A percentile compares a stretch with the other conserved stretches of the same genome.
Conservation (phyloP, 2,888 invertebrate genomes). For the Perizoma flavofasciatum region DNA sequence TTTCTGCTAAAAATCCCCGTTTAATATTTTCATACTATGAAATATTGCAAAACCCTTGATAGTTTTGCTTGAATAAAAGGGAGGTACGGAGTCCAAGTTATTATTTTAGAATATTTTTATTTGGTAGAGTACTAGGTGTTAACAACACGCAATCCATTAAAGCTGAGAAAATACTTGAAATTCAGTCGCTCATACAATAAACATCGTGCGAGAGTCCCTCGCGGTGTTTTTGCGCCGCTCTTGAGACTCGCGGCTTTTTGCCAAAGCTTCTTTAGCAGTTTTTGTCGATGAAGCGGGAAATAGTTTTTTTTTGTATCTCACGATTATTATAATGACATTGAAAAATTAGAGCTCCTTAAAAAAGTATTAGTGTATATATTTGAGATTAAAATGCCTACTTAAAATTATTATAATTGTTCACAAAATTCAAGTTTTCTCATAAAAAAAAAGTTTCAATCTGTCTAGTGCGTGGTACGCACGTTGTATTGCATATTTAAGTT, state of each 20-base stretch:
- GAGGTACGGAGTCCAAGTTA: constrained; percentile 1
- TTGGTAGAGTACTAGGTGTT: constrained; percentile 49
- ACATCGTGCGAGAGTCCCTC: constrained; percentile 61
- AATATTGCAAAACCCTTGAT: no score
- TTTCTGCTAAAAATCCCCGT: not conserved
- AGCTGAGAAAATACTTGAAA: constrained; percentile 78
- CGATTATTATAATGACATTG: constrained; percentile 35
- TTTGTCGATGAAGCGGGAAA: constrained; percentile 51
- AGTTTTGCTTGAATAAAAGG: no score
- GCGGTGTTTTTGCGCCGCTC: constrained; percentile 59
- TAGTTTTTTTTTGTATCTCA: constrained; percentile 38
- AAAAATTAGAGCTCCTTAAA: constrained; percentile 25
- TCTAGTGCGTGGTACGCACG: no score
- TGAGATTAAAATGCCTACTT: not conserved
- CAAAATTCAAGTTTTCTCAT: not conserved
- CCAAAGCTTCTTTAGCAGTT: constrained; percentile 50
- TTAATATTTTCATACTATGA: no score
- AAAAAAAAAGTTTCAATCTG: no score
- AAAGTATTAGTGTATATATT: constrained; percentile 1
- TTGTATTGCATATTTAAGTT: not conserved
- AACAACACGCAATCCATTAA: constrained; percentile 73
- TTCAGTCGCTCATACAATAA: constrained; percentile 81
- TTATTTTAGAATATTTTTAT: constrained; percentile 43
- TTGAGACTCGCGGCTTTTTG: constrained; percentile 60
- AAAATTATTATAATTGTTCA: not conserved